Conservation (phyloP, 2,797 vertebrate species). For the Siniperca scherzeri region DNA sequence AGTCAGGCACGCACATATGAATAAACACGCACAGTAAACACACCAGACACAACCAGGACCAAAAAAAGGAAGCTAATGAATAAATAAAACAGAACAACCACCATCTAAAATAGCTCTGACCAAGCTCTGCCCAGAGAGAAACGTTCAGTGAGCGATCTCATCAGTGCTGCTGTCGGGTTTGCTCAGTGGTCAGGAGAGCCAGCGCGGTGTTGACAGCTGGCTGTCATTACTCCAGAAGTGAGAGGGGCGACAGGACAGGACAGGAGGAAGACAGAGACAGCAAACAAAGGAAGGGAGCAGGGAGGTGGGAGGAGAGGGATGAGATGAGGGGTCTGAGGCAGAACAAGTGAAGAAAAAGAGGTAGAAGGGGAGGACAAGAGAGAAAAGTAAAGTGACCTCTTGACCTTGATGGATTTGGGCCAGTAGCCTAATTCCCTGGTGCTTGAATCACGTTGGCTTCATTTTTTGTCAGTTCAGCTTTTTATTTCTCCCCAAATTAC, state of each 20-base stretch:
- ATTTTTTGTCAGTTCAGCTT: slow-evolving; percentile 17
- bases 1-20: not conserved
- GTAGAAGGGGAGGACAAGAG: not conserved
- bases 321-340: slow-evolving; percentile 2
- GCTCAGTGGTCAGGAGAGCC: slow-evolving; percentile 54
- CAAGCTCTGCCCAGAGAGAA: slow-evolving; percentile 31
- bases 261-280: slow-evolving; percentile 23
- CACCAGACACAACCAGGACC: slow-evolving; percentile 12
- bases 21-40: slow-evolving; percentile 8
- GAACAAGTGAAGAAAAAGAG: not conserved
- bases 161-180: slow-evolving; percentile 59
- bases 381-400: slow-evolving; percentile 30
- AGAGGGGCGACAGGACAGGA: slow-evolving; percentile 34
- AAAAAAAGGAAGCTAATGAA: slow-evolving; percentile 54
- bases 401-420: slow-evolving; percentile 36
- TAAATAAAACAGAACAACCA: slow-evolving; percentile 61
- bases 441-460: not conserved
- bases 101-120: slow-evolving; percentile 54
- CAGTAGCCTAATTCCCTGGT: not conserved
- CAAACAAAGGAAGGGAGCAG: slow-evolving; percentile 18
- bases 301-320: not conserved
- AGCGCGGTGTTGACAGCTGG: slow-evolving; percentile 65
- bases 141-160: slow-evolving; percentile 60
- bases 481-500: slow-evolving; percentile 18
- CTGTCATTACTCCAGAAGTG: slow-evolving; percentile 60